Evolutionary conservation across 2,888 invertebrate species (phyloP).

Genomic region (Agrypnus murinus): DNA sequence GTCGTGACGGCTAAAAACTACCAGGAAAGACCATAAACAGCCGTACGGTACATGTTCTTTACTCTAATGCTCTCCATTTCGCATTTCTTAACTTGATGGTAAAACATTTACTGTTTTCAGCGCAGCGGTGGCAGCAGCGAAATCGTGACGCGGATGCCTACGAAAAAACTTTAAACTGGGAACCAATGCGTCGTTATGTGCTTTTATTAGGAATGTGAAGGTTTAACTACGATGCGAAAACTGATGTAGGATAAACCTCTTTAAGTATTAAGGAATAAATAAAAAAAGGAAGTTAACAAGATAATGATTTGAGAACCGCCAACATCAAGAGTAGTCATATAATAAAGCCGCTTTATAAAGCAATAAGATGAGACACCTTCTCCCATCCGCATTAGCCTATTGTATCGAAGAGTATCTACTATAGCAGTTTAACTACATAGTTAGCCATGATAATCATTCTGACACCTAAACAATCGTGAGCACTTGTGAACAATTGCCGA

Average conservation of each 20-base stretch:
- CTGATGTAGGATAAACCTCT: too few species aligned
- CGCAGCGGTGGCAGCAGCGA: slow-evolving; percentile 44
- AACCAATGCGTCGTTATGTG: slow-evolving; percentile 21
- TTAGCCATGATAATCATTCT: slow-evolving; percentile 56
- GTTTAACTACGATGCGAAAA: too few species aligned
- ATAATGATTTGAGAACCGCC: background rate
- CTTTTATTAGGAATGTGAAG: slow-evolving; percentile 15
- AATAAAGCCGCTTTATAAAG: slow-evolving; percentile 27
- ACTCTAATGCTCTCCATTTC: slow-evolving; percentile 53
- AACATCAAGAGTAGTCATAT: slow-evolving; percentile 7
- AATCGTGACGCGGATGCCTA: slow-evolving; percentile 46
- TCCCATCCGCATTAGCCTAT: slow-evolving; percentile 37
- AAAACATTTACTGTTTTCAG: slow-evolving; percentile 48
- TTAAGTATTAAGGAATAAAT: too few species aligned
- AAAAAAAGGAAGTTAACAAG: background rate
- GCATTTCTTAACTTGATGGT: slow-evolving; percentile 47
- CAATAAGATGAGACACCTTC: slow-evolving; percentile 32
- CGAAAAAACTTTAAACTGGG: slow-evolving; percentile 32
- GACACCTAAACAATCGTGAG: slow-evolving; percentile 58
- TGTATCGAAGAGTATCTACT: slow-evolving; percentile 44
- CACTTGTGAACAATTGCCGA: slow-evolving; percentile 54
- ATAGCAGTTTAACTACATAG: slow-evolving; percentile 52
- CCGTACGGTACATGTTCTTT: slow-evolving; percentile 57
- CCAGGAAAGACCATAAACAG: slow-evolving; percentile 65
- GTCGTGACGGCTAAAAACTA: slow-evolving; percentile 68